Evolutionary conservation across 2,797 vertebrate genomes (phyloP), one percentile per base, ranked within the genome.

Genomic region (Triplophysa yarkandensis): DNA sequence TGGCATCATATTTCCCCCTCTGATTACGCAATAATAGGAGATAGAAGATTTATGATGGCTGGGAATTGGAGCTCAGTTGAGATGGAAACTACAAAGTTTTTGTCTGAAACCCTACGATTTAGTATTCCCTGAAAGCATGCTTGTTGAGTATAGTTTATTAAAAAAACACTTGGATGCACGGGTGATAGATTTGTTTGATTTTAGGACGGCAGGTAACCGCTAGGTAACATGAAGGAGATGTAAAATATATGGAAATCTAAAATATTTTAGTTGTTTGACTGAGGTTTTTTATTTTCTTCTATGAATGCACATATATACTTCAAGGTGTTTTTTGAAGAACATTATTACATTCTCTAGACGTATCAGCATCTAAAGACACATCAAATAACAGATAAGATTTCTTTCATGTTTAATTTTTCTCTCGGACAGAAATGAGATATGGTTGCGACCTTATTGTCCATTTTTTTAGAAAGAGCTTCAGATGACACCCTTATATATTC

Each of bases 1-100:
- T 80, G 81, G 48, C 64, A 64, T 72, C 61, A 76, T 72, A 61
- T 78, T 74, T 78, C 78, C 65, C 66, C 71, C 28, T 78, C 46
- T 62, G 64, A 78, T 82, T 80, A 73, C 64, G 21, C 64, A 78
- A 44, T 70, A 66, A 60, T 66, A 30, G 8, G 2, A 70, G 55
- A 71, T 62, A 57, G 44, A 76, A 73, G 74, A 80, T 79, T 82
- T 70, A 76, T 68, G 65, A 76, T 68, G 64, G 62, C 27, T 30
- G 54, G 68, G 78, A 76, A 63, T 39, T 27, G 19, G 64, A 23
- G 48, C 39, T 17, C 65, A 43, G 75, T 62, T 28, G 65, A 68
- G 54, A 71, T 71, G 72, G 68, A 63, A 66, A 62, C 66, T 62
- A 43, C 44, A 68, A 68, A 65, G 67, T 58, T 73, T n/a, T 27